Conservation (phyloP, 1,140 invertebrate species). For the Anoplophora glabripennis region DNA sequence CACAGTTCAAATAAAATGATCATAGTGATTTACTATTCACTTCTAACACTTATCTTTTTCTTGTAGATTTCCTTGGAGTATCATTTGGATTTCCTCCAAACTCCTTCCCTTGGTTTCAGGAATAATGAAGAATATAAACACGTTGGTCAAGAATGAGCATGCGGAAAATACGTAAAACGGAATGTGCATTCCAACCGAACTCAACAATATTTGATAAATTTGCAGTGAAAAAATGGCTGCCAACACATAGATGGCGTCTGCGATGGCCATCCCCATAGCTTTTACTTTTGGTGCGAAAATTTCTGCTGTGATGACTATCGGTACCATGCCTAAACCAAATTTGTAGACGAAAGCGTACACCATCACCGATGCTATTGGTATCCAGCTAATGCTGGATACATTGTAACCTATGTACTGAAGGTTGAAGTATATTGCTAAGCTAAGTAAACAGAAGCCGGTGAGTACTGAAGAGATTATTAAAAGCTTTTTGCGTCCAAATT, state of each 20-base stretch:
- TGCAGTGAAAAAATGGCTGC: conserved; percentile 64
- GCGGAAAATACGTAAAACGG: conserved; percentile 67
- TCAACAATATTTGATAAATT: conserved; percentile 55
- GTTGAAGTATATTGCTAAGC: conserved; percentile 35
- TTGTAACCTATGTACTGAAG: conserved; percentile 20
- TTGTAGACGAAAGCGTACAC: conserved; percentile 24
- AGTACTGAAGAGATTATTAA: conserved; percentile 39
- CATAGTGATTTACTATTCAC: too few species aligned
- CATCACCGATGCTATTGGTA: conserved; percentile 25
- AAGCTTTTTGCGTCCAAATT: conserved; percentile 49
- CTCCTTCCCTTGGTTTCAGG: conserved; percentile 78
- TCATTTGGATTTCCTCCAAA: conserved; percentile 68
- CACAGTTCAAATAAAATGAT: too few species aligned
- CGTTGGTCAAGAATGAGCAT: conserved; percentile 26
- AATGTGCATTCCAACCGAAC: conserved; percentile 46
- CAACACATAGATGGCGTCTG: conserved; percentile 30
- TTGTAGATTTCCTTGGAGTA: conserved; percentile 33
- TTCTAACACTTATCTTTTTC: too few species aligned
- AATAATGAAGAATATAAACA: conserved; percentile 63
- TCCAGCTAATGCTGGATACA: conserved; percentile 11
- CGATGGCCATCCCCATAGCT: conserved; percentile 41
- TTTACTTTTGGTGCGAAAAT: conserved; percentile 61
- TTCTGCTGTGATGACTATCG: conserved; percentile 67
- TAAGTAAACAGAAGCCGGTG: conserved; percentile 17
- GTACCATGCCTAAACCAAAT: conserved; percentile 53